Evolutionary conservation across 2,888 invertebrate genomes (phyloP).

Genomic region (Tiliacea aurago): DNA sequence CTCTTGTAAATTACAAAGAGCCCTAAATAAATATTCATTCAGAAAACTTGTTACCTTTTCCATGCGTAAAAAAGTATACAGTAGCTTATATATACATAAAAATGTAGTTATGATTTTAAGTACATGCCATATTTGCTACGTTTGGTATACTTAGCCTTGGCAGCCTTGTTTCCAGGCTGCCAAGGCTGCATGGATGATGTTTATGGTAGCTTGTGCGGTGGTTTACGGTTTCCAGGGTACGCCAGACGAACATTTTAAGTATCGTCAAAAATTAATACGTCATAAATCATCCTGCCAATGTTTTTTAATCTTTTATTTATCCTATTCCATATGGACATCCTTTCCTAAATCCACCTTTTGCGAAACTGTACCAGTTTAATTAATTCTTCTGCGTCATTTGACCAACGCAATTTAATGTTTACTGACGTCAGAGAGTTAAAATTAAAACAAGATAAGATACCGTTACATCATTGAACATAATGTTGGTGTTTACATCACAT

Average conservation of each 20-base stretch:
- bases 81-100: constrained; percentile 65
- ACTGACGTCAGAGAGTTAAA: constrained; percentile 35
- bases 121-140: constrained; percentile 57
- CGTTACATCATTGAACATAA: constrained; percentile 30
- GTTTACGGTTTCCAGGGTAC: background rate
- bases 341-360: background rate
- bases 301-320: too few species aligned
- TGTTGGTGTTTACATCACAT: constrained; percentile 29
- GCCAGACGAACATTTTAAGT: background rate
- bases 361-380: constrained; percentile 6
- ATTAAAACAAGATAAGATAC: constrained; percentile 41
- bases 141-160: constrained; percentile 53
- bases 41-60: constrained; percentile 61
- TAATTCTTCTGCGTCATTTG: constrained; percentile 31
- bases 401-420: constrained; percentile 19
- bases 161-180: too few species aligned
- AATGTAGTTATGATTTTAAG: constrained; percentile 65
- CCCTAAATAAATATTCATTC: constrained; percentile 66
- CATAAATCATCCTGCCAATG: background rate
- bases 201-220: background rate
- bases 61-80: constrained; percentile 67
- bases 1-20: constrained; percentile 54
- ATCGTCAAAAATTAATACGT: background rate
- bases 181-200: too few species aligned
- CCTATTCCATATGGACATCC: background rate